Conservation (phyloP, 2,113 vertebrate species). For the zebrafish (Danio rerio) region GRCz12tu NC_133176.1:38782501-38783000, state of each 20-base stretch:
- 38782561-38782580: conserved; percentile 87
- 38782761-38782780: conserved; percentile 89
- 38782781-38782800: conserved; percentile 88
- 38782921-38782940: conserved; percentile 82
- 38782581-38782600: conserved; percentile 93
- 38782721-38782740: conserved; percentile 90
- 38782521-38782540: conserved; percentile 95
- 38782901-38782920: conserved; percentile 84
- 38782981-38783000: conserved; percentile 84
- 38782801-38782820: conserved; percentile 87
- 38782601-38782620: conserved; percentile 84
- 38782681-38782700: conserved; percentile 74
- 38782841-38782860: conserved; percentile 88
- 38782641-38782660: conserved; percentile 83
- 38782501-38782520: conserved; percentile 88
- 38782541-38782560: conserved; percentile 93
- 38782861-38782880: conserved; percentile 89
- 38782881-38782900: conserved; percentile 88
- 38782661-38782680: conserved; percentile 78
- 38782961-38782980: conserved; percentile 86
- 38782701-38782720: conserved; percentile 89
- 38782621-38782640: conserved; percentile 79
- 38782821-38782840: conserved; percentile 88
- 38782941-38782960: conserved; percentile 90
- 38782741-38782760: conserved; percentile 82